Evolutionary conservation across 2,113 vertebrate genomes (phyloP).

Genomic region (Tetrao urogallus): DNA sequence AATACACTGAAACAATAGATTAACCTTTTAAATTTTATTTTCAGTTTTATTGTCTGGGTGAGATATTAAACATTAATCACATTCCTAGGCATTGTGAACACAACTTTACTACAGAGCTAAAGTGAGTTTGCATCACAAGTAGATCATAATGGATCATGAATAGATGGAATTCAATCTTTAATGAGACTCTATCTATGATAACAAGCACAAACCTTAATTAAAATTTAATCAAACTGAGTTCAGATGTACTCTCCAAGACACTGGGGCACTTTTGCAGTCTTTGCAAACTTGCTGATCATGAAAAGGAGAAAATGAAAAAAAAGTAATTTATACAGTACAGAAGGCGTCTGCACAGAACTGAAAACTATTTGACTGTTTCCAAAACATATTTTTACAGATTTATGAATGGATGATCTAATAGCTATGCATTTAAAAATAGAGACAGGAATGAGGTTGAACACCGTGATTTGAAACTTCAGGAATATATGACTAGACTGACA

Average conservation of each 20-base stretch:
- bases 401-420: not conserved
- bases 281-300: not conserved
- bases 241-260: not conserved
- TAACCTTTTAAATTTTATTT: not conserved
- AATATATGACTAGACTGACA: not conserved
- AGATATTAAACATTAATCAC: not conserved
- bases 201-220: not conserved
- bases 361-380: not conserved
- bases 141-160: not conserved
- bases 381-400: not conserved
- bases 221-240: not conserved
- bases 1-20: not conserved
- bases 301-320: not conserved
- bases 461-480: not conserved
- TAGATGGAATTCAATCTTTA: not conserved
- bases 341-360: not conserved
- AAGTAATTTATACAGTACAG: not conserved
- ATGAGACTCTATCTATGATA: not conserved
- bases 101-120: not conserved
- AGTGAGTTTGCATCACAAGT: not conserved
- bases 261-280: not conserved
- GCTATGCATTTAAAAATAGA: not conserved
- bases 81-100: not conserved
- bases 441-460: not conserved
- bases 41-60: not conserved